Evolutionary conservation across 1,140 invertebrate genomes (phyloP).

Genomic region (Achroia grisella): DNA sequence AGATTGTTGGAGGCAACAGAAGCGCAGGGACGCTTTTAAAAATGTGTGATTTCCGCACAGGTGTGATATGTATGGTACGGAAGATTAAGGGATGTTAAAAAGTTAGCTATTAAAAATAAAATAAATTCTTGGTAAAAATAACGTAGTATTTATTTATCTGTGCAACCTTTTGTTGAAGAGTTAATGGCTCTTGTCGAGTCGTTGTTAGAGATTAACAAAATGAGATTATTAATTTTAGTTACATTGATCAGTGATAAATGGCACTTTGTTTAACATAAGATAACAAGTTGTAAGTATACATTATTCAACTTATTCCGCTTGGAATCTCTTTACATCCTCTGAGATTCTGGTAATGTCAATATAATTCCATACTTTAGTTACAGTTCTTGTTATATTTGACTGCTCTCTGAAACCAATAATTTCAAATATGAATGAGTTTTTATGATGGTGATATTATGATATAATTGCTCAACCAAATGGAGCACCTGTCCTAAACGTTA

Average conservation of each 20-base stretch:
- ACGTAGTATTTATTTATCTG: constrained; percentile 16
- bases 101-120: constrained; percentile 41
- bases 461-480: no score
- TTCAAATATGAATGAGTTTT: no score
- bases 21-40: not conserved
- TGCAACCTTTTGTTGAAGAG: no score
- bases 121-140: constrained; percentile 49
- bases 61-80: constrained; percentile 23
- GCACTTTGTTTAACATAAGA: constrained; percentile 25
- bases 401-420: constrained; percentile 44
- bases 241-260: constrained; percentile 16
- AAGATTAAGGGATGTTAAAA: constrained; percentile 27
- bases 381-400: constrained; percentile 37
- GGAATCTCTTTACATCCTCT: not conserved
- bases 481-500: no score
- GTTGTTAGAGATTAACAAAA: constrained; percentile 10
- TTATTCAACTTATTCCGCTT: constrained; percentile 6
- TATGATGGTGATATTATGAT: no score
- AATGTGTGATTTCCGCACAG: constrained; percentile 13
- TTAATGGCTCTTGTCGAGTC: no score
- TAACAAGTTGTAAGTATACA: constrained; percentile 7
- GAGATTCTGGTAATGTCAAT: constrained; percentile 2
- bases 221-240: constrained; percentile 22
- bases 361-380: constrained; percentile 5
- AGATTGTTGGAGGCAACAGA: not conserved